Percentiles rank a stretch among this genome's conserved stretches.
Conservation (phyloP, 1,140 invertebrate genomes). For the Hylyphantes graminicola region DNA sequence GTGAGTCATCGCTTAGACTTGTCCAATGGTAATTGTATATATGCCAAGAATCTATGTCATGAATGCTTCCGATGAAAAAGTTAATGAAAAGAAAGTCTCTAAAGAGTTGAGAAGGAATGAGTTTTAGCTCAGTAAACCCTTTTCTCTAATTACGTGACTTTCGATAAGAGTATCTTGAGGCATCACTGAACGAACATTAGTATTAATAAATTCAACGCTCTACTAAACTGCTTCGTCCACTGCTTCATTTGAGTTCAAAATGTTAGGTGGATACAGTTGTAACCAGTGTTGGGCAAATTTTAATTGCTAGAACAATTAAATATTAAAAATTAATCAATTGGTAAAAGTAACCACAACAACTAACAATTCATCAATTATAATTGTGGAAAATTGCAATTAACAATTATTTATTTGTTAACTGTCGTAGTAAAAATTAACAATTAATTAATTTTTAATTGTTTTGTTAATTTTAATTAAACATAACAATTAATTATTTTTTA, state of each 20-base stretch:
- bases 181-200: constrained; percentile 6
- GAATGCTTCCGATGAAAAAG: constrained; percentile 16
- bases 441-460: too few relatives aligned
- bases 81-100: neutral
- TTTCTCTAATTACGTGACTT: constrained; percentile 12
- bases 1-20: neutral
- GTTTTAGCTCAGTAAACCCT: neutral
- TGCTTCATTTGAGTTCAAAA: constrained; percentile 7
- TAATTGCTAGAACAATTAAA: too few relatives aligned
- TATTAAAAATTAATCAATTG: too few relatives aligned
- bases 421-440: too few relatives aligned
- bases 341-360: too few relatives aligned
- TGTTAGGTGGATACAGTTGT: neutral
- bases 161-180: neutral
- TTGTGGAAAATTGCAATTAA: too few relatives aligned
- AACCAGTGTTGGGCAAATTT: too few relatives aligned
- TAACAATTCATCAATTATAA: too few relatives aligned
- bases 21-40: constrained; percentile 1
- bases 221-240: neutral
- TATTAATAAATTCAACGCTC: constrained; percentile 25
- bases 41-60: neutral
- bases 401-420: too few relatives aligned
- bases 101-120: constrained; percentile 9
- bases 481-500: too few relatives aligned
- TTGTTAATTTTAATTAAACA: too few relatives aligned